These are phyloP conservation scores for Anastatus disparis DNA, from an alignment of 1,140 invertebrate genomes.

Conservation along the genomic window DNA sequence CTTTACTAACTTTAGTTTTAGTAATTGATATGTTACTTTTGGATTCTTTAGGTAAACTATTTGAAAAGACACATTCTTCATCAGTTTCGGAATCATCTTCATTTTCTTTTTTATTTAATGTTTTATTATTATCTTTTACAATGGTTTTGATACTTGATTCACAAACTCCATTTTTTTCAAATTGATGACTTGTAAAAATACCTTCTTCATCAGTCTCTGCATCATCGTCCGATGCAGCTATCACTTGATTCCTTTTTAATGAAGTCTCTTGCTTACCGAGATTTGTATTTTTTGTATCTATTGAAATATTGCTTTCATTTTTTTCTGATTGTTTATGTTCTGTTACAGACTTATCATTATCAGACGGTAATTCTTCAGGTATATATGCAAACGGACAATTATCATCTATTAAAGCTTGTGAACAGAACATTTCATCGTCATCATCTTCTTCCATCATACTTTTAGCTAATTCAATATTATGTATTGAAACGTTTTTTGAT, in stretches of 20 bases:
- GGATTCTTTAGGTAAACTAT: too few species aligned
- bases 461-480: not conserved
- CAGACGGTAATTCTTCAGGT: conserved; percentile 7
- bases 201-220: conserved; percentile 16
- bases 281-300: too few species aligned
- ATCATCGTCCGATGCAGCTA: too few species aligned
- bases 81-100: not conserved
- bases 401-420: conserved; percentile 30
- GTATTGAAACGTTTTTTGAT: too few species aligned
- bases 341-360: not conserved
- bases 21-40: too few species aligned
- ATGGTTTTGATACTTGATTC: too few species aligned
- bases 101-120: not conserved
- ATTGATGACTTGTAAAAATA: not conserved
- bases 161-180: too few species aligned
- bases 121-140: not conserved
- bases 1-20: not conserved
- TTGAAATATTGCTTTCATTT: not conserved
- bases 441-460: not conserved
- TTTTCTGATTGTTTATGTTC: not conserved
- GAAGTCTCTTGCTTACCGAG: too few species aligned
- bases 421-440: conserved; percentile 27
- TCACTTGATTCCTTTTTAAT: too few species aligned
- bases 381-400: conserved; percentile 12
- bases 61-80: too few species aligned